Evolutionary conservation across 2,888 invertebrate species (phyloP), one percentile per base, ranked within the genome.

Genomic region (Pantelozetes paolii): DNA sequence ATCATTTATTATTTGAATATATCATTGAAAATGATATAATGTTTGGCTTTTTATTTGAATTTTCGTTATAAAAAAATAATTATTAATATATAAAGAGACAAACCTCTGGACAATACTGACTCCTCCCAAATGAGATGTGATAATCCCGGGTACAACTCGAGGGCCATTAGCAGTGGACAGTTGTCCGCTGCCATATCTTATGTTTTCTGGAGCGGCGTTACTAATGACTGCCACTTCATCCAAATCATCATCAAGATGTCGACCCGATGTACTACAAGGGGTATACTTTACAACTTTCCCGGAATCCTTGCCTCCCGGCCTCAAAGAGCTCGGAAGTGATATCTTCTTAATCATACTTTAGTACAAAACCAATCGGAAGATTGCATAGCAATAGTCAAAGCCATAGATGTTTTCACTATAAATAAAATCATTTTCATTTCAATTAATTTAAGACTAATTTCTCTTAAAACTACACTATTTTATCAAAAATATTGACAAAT

Each of bases 161-260:
- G 87, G 87, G 77, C 87, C 87, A 81, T 88, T 88, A 74, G 85
- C 84, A 11, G 85, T 84, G 78, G 82, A 75, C 76, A 83, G 81
- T 76, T 74, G 74, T 69, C 80, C 87, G 78, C 86, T 86, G 78
- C 87, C 87, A 81, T 86, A 86, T 79, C 85, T 85, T 78, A 85
- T 85, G 79, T 83, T 85, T 72, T 83, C 83, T 69, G 84, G 86
- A 77, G 84, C 85, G 62, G 85, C 85, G 79, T 85, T 85, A 74
- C 82, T 81, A 77, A 89, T 87, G 78, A 89, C 86, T 76, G 89
- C 87, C 80, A 89, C 88, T 59, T 78, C 79, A 71, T 81, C 81
- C 57, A 80, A 75, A 71, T 82, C 81, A 71, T 82, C 81, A 48
- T 82, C 81, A 28, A 75, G 67, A 26, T 74, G 74, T 36, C 79